Evolutionary conservation across 2,797 vertebrate species (phyloP), one percentile per base, ranked within the genome.

Genomic region (Pseudomugil tenellus): DNA sequence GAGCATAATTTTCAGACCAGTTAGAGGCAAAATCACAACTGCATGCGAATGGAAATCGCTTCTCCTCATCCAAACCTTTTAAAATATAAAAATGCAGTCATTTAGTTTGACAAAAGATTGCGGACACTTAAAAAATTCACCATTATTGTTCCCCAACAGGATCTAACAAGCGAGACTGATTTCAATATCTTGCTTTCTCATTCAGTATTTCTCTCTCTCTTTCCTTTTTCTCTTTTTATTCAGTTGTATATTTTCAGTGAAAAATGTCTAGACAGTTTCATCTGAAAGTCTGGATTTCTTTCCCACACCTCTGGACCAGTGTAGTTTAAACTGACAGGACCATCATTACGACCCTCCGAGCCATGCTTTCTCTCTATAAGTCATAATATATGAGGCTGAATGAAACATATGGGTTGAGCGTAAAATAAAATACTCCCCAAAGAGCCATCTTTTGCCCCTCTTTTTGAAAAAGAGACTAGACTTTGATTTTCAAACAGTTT

Each of bases 381-480:
- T 52, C 54, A 75, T 58, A 73, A 72, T 67, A 74, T 68, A 72
- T 35, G 51, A 74, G 39, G 25, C 16, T 25, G 52, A 79, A 19
- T 34, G 52, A 75, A 80, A 58, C 28, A 56, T 4, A 74, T 78
- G 69, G 46, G n/a, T 34, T 70, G 39, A 63, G 58, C 52, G 37
- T 78, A 54, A 70, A 79, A 75, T 35, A 72, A 84, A 86, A 59
- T 57, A 64, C 61, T 67, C 55, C 67, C 70, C 41, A 74, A 74
- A 58, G 73, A 74, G 54, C 63, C 43, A 19, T 77, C 32, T 14
- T 34, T 43, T 37, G 58, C 46, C n/a, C 65, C 39, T 70, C 34
- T 63, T 67, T 14, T 58, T 39, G 52, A 67, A 46, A 60, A 67
- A 65, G 65, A 65, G 64, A 67, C 63, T 54, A 62, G 39, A 75